These are phyloP conservation scores for Potorous gilbertii DNA, from an alignment of 2,797 vertebrate genomes.

Conservation along the genomic window DNA sequence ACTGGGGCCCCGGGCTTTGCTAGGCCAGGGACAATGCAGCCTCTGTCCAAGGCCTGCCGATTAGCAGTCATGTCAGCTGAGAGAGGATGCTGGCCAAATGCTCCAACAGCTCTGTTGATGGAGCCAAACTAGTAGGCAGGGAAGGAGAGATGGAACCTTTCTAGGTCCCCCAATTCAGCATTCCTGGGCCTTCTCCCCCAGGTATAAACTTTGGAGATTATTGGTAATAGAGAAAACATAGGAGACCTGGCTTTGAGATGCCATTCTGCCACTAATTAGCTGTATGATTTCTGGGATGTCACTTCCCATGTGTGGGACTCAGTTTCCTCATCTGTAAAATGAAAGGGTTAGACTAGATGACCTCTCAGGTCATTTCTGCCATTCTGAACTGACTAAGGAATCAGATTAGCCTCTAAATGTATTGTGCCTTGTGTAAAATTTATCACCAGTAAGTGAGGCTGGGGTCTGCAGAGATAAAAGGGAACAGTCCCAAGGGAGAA, in stretches of 20 bases:
- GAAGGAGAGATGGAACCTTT: neutral
- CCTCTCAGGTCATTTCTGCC: neutral
- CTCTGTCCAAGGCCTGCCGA: slow-evolving; percentile 63
- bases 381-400: neutral
- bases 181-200: neutral
- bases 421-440: neutral
- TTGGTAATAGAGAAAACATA: neutral
- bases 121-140: neutral
- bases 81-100: neutral
- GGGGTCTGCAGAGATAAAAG: neutral
- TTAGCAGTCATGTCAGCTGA: slow-evolving; percentile 5
- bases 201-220: neutral
- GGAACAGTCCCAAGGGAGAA: neutral
- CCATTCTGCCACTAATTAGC: neutral
- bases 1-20: neutral
- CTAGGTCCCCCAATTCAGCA: neutral
- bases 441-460: neutral
- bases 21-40: slow-evolving; percentile 61
- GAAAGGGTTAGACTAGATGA: neutral
- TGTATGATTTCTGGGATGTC: neutral
- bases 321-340: neutral
- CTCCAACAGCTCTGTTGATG: neutral
- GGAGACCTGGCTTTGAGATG: neutral
- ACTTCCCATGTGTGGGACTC: neutral
- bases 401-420: neutral